Conservation (phyloP, 2,797 vertebrate species). For the Naso thynnoides region DNA sequence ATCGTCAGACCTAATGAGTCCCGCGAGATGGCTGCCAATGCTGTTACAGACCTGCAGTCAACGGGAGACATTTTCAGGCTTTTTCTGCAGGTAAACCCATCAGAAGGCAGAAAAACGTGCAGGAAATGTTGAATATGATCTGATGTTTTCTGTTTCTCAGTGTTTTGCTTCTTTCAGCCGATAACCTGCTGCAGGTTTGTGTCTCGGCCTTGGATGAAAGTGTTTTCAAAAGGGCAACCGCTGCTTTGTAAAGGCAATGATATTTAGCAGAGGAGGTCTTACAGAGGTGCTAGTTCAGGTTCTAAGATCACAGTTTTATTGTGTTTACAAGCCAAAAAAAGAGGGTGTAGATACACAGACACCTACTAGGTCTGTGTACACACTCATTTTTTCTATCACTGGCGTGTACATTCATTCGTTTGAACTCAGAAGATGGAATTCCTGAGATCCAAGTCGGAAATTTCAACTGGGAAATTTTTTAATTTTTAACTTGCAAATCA, state of each 20-base stretch:
- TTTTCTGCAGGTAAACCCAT: constrained; percentile 49
- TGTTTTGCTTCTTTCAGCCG: background rate
- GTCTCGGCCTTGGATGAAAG: constrained; percentile 26
- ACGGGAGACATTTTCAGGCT: constrained; percentile 35
- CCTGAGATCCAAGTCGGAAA: too few species aligned
- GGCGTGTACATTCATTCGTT: background rate
- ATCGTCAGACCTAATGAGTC: constrained; percentile 70
- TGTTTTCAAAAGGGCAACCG: constrained; percentile 40
- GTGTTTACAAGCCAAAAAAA: constrained; percentile 18
- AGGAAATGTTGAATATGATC: constrained; percentile 4
- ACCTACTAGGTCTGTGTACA: background rate
- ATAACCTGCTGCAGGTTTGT: constrained; percentile 18
- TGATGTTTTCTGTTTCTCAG: constrained; percentile 16
- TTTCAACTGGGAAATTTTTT: too few species aligned
- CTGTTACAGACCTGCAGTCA: constrained; percentile 57
- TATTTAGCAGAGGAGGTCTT: constrained; percentile 18
- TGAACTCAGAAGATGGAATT: too few species aligned
- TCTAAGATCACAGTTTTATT: constrained; percentile 19
- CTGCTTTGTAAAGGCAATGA: constrained; percentile 10
- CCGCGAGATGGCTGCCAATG: constrained; percentile 65
- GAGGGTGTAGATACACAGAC: background rate
- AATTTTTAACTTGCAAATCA: too few species aligned
- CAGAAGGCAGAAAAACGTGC: constrained; percentile 13
- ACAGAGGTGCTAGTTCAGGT: background rate
- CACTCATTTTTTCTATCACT: background rate